Base-by-base conservation (phyloP, 2,888 invertebrate species). In the Steinernema hermaphroditum region DNA sequence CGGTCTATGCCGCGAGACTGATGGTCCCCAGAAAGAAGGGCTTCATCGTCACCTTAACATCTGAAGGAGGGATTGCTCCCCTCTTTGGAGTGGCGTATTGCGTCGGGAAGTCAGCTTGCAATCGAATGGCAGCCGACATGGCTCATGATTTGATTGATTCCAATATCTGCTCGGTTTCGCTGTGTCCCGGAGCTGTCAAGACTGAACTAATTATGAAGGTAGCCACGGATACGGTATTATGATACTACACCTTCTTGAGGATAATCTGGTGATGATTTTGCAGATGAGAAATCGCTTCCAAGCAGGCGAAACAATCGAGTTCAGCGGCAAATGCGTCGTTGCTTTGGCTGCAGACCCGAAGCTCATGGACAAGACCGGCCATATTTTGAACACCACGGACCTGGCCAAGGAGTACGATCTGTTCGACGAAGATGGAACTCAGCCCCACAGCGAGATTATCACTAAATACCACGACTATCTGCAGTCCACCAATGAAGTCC, bases 111-210 rank as follows among this genome's bases (percentile, higher is more conserved):
- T 85, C 81, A 41, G 88, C 87, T 1, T 32, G 77, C 73, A 88
- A 88, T 74, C 79, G 88, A 24, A 85, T 88, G 87, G 86, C 88
- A 0, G 87, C 82, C 1, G 88, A 88, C 75, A 86, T 86, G 74
- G 87, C 82, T 0, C n/a, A 79, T 6, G 88, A 88, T 72, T 77
- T 88, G 24, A 75, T 76, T 43, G 81, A 83, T 57, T 77, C 86
- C 43, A 82, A 83, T 41, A 86, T 89, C 2, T 82, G 86, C 6
- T 85, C 79, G 50, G 80, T 89, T 2, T 87, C 87, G 54, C 79
- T 89, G 2, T 89, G 88, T 88, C 89, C 89, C 0, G 89, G 88
- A 41, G 82, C 87, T 9, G 88, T 88, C 0, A 78, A 80, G 24
- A 89, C 89, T 0, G 89, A 89, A 75, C 71, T 79, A 16, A 76